phyloP scores from a whole-genome alignment of 2,113 vertebrate genomes.

The Chionodraco myersi region DNA sequence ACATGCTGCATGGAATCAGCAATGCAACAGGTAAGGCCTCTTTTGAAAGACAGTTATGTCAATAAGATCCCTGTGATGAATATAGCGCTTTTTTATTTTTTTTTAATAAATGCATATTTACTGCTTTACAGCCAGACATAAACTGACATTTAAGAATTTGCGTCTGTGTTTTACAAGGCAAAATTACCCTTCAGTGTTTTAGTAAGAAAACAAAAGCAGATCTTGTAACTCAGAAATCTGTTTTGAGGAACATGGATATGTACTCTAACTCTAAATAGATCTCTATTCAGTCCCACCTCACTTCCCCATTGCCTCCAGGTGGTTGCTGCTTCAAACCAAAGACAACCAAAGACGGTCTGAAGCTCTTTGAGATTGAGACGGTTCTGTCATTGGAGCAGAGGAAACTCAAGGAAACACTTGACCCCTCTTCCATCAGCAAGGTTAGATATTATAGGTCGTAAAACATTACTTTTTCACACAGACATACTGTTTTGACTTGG shows the following conservation, averaged over 20 bases:
- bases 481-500: no score
- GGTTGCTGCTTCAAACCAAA: constrained; percentile 79
- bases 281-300: neutral
- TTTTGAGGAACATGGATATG: neutral
- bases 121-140: no score
- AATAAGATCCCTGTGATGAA: neutral
- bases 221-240: neutral
- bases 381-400: constrained; percentile 75
- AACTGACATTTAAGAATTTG: neutral
- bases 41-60: neutral
- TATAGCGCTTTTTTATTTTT: no score
- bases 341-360: constrained; percentile 67
- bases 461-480: no score
- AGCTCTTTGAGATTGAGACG: constrained; percentile 79
- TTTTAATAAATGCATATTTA: no score
- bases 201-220: no score
- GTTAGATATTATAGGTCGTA: constrained; percentile 14
- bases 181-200: no score
- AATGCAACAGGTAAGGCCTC: constrained; percentile 69
- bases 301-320: constrained; percentile 43
- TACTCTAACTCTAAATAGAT: neutral
- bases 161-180: neutral
- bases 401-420: constrained; percentile 58
- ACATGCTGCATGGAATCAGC: constrained; percentile 75
- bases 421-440: constrained; percentile 44